phyloP scores from a whole-genome alignment of 2,797 vertebrate genomes.

The Perodicticus potto region DNA sequence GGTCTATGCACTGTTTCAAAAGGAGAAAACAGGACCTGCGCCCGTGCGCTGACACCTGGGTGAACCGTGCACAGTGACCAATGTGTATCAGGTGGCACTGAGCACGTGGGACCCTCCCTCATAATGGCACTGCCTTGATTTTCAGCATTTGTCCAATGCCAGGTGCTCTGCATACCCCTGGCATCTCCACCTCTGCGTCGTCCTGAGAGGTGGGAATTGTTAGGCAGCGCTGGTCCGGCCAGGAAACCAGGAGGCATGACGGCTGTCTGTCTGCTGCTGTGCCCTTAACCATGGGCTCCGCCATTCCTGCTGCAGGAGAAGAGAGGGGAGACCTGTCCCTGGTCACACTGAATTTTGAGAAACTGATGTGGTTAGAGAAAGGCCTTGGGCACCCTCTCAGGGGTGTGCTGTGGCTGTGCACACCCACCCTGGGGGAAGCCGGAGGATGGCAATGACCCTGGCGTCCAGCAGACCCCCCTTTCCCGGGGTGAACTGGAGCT shows the following conservation, averaged over 20 bases:
- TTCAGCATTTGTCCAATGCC: neutral
- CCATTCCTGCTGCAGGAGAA: neutral
- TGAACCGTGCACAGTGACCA: fast-evolving
- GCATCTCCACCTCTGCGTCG: neutral
- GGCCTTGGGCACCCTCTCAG: neutral
- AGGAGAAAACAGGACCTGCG: neutral
- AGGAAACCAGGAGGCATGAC: neutral
- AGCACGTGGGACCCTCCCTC: neutral
- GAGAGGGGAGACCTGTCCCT: neutral
- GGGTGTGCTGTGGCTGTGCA: neutral
- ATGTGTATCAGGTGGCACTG: fast-evolving
- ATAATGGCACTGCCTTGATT: neutral
- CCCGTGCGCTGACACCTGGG: too few relatives aligned
- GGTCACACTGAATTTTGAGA: neutral
- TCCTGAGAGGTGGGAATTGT: neutral
- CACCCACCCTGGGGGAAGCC: neutral
- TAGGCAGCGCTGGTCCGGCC: neutral
- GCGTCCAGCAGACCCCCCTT: neutral
- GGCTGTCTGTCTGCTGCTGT: neutral
- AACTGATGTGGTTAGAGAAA: neutral
- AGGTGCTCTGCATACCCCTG: neutral
- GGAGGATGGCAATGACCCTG: neutral
- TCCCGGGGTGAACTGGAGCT: neutral
- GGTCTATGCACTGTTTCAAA: slow-evolving; percentile 49
- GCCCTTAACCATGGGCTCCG: neutral